Base-by-base conservation (phyloP, 2,113 vertebrate species). In the Tetrao urogallus region DNA sequence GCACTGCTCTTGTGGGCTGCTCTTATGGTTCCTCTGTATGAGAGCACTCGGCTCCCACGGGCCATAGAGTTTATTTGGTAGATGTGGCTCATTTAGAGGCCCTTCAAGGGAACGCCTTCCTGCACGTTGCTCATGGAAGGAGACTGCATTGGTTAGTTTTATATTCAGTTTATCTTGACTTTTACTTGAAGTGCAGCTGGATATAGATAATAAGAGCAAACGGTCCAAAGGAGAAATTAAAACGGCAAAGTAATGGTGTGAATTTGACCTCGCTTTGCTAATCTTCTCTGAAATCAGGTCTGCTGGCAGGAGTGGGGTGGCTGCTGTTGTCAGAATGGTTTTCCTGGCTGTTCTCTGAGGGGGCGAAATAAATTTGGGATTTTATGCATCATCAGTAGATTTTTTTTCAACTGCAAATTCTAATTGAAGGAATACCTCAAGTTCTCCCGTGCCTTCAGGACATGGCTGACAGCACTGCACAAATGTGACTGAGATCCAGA, bases 401-500 rank as follows among this genome's bases (percentile, higher is more conserved):
- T 90, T 15, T 36, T 11, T 2, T 4, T 54, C 52, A 54, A 34
- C 40, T n/a, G 25, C 48, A 80, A 86, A 89, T 86, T 86, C 82
- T 78, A 86, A 28, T 88, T 96, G 82, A 88, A 90, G 79, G 38
- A 83, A 71, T 70, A 80, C 82, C 54, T 89, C 30, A 48, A 94
- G 75, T 36, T 36, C 22, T 63, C 28, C 36, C 24, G 9, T 83
- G 75, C 75, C 92, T 95, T 82, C 74, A 61, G 91, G 74, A 66
- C 25, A 54, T n/a, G 72, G 75, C 40, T 91, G 88, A 63, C 81
- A 92, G 72, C 48, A 21, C 50, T 58, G 67, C 66, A 45, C 19
- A 30, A 52, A 64, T 61, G 82, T n/a, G 76, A 71, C 87, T 50
- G 84, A 82, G 85, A 69, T 75, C 71, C 54, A 63, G 85, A 77